phyloP scores from a whole-genome alignment of 1,140 invertebrate species.

The Pemphigus obesinymphae region DNA sequence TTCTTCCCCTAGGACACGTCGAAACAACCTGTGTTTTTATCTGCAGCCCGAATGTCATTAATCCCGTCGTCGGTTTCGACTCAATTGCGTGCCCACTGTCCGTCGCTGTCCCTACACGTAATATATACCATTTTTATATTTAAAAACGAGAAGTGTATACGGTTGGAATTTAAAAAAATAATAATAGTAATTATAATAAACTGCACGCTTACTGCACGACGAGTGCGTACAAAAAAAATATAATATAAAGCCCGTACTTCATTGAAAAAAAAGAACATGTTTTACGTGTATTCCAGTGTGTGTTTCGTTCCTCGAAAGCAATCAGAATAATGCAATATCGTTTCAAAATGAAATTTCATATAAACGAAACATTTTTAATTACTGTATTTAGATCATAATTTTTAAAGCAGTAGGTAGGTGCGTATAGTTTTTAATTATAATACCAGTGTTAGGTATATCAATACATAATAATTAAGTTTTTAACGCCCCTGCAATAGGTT shows the following conservation, averaged over 20 bases:
- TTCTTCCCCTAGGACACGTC: not conserved
- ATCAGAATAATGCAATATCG: not conserved
- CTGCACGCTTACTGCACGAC: not conserved
- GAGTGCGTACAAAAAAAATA: not conserved
- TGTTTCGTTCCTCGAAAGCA: not conserved
- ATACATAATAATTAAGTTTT: too few species aligned
- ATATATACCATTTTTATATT: constrained; percentile 6
- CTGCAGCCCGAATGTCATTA: not conserved
- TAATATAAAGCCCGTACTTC: not conserved
- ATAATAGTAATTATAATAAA: not conserved
- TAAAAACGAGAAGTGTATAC: not conserved
- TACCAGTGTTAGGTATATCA: too few species aligned
- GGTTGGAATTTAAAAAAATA: not conserved
- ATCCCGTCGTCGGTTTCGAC: constrained; percentile 2
- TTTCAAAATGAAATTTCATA: not conserved
- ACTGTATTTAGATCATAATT: too few species aligned
- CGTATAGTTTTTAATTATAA: too few species aligned
- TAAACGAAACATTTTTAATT: not conserved
- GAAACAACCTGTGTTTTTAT: constrained; percentile 25
- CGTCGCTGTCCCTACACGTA: not conserved
- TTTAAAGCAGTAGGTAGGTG: too few species aligned
- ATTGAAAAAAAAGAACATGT: not conserved
- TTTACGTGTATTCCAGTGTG: not conserved
- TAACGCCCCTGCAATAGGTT: too few species aligned
- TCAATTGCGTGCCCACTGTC: not conserved